Evolutionary conservation across 2,888 invertebrate genomes (phyloP).

Genomic region (Stenoptilia bipunctidactyla): DNA sequence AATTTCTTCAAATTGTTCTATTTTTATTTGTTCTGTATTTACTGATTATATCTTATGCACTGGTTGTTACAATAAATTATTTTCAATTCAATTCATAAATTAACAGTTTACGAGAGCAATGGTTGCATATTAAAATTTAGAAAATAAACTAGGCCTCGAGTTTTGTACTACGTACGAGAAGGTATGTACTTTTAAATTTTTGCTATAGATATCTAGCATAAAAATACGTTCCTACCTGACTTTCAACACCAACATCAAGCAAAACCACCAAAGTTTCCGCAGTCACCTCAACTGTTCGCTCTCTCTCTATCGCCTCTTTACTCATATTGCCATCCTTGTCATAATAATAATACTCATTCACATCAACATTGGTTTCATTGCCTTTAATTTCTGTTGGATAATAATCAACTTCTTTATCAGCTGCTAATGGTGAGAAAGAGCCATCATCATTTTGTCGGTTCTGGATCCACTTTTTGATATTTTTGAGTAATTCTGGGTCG

Average conservation of each 20-base stretch:
- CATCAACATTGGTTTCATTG: constrained; percentile 44
- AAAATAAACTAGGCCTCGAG: too few relatives aligned
- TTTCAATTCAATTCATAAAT: too few relatives aligned
- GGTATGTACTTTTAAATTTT: too few relatives aligned
- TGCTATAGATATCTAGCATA: too few relatives aligned
- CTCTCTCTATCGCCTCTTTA: constrained; percentile 56
- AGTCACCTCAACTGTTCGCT: constrained; percentile 72
- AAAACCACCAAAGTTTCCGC: constrained; percentile 74
- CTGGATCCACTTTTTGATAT: constrained; percentile 74
- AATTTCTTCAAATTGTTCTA: too few relatives aligned
- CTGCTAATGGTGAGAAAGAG: constrained; percentile 70
- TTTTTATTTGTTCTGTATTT: too few relatives aligned
- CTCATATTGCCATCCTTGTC: constrained; percentile 66
- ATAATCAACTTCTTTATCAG: constrained; percentile 69
- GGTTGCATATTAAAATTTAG: too few relatives aligned
- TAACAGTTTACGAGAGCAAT: too few relatives aligned
- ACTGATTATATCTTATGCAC: too few relatives aligned
- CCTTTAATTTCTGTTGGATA: constrained; percentile 49
- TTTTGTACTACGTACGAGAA: too few relatives aligned
- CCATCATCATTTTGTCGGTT: constrained; percentile 72
- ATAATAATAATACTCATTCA: constrained; percentile 61
- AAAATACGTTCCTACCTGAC: constrained; percentile 41
- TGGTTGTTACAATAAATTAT: too few relatives aligned
- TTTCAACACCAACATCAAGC: constrained; percentile 73
- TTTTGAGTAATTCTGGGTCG: constrained; percentile 71